Conservation (phyloP, 2,797 vertebrate genomes). For the Naso thynnoides region DNA sequence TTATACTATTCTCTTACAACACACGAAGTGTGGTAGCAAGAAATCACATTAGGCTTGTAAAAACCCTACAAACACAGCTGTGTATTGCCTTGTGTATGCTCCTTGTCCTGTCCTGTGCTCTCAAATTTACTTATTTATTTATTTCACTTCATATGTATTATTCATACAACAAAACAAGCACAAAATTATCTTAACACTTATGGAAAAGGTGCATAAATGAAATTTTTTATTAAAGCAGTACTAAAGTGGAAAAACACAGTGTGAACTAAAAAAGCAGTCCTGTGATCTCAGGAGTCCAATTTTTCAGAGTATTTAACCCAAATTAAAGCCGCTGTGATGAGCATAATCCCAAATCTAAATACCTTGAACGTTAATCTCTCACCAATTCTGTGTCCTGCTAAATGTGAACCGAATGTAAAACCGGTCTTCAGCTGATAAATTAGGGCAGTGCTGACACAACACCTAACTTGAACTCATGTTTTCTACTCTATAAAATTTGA, state of each 20-base stretch:
- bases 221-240: background rate
- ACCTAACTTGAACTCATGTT: background rate
- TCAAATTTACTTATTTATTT: background rate
- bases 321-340: conserved; percentile 16
- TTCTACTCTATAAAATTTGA: background rate
- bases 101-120: background rate
- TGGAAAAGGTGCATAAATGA: background rate
- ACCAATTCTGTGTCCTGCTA: background rate
- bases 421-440: background rate
- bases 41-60: background rate
- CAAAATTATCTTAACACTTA: background rate
- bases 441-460: background rate
- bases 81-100: background rate
- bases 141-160: background rate
- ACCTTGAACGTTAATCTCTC: background rate
- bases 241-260: background rate
- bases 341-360: conserved; percentile 22
- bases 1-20: background rate
- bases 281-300: background rate
- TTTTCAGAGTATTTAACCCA: conserved; percentile 17
- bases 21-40: background rate
- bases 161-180: background rate
- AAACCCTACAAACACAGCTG: background rate
- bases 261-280: background rate
- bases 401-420: background rate